Conservation (phyloP, 2,113 vertebrate species). For the Geothlypis trichas region DNA sequence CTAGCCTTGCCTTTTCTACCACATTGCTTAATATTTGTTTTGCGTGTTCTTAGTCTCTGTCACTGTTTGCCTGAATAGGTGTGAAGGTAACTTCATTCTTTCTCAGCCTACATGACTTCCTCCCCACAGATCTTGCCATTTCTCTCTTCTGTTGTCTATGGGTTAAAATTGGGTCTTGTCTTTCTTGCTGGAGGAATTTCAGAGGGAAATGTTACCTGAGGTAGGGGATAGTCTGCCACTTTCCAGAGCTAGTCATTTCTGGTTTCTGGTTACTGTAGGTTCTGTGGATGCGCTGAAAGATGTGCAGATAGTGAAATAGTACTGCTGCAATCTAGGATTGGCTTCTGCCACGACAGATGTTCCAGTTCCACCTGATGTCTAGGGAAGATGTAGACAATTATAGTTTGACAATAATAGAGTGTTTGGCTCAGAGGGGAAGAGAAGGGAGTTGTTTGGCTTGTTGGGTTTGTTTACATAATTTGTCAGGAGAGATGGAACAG, state of each 20-base stretch:
- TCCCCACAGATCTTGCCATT: not conserved
- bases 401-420: not conserved
- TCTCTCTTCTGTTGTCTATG: not conserved
- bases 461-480: not conserved
- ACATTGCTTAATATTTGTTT: not conserved
- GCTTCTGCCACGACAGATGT: not conserved
- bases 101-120: not conserved
- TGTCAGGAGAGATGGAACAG: not conserved
- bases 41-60: not conserved
- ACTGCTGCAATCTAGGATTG: not conserved
- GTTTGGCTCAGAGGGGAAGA: not conserved
- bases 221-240: not conserved
- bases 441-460: not conserved
- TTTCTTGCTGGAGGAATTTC: not conserved
- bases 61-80: not conserved
- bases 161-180: not conserved
- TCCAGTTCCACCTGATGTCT: not conserved
- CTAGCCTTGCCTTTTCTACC: not conserved
- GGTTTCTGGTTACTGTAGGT: not conserved
- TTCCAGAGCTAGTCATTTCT: accelerated
- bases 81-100: not conserved
- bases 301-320: not conserved
- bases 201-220: not conserved
- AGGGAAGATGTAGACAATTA: not conserved
- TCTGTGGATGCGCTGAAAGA: not conserved